Evolutionary conservation across 2,797 vertebrate species (phyloP).

Genomic region (Morelia viridis): DNA sequence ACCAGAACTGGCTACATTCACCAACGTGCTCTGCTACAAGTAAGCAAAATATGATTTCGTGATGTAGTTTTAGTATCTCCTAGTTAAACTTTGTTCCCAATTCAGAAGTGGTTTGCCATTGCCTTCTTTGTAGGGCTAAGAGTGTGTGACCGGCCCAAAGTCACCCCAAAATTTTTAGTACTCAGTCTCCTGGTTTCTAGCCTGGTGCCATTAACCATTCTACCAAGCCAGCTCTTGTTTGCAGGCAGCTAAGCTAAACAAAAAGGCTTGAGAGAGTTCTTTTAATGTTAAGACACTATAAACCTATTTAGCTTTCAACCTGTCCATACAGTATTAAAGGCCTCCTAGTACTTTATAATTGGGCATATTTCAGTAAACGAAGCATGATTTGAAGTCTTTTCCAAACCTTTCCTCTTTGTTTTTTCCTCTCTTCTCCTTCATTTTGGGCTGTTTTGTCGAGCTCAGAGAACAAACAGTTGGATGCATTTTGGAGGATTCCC

Average conservation of each 20-base stretch:
- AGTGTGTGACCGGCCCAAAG: not conserved
- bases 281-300: not conserved
- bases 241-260: not conserved
- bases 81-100: not conserved
- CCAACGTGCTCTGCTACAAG: not conserved
- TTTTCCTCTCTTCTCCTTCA: too few relatives aligned
- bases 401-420: not conserved
- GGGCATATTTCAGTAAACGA: not conserved
- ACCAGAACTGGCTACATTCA: not conserved
- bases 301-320: not conserved
- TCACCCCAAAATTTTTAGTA: not conserved
- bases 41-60: not conserved
- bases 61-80: not conserved
- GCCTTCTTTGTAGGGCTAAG: not conserved
- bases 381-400: not conserved
- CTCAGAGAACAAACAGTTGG: not conserved
- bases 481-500: not conserved
- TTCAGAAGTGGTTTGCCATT: not conserved
- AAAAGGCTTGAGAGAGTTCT: not conserved
- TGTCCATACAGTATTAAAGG: not conserved
- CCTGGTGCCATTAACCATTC: not conserved
- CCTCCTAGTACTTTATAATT: not conserved
- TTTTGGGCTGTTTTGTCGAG: not conserved
- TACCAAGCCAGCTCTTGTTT: not conserved
- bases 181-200: not conserved